Evolutionary conservation across 2,797 vertebrate species (phyloP), one percentile per base, ranked within the genome.

Genomic region (Argya squamiceps): DNA sequence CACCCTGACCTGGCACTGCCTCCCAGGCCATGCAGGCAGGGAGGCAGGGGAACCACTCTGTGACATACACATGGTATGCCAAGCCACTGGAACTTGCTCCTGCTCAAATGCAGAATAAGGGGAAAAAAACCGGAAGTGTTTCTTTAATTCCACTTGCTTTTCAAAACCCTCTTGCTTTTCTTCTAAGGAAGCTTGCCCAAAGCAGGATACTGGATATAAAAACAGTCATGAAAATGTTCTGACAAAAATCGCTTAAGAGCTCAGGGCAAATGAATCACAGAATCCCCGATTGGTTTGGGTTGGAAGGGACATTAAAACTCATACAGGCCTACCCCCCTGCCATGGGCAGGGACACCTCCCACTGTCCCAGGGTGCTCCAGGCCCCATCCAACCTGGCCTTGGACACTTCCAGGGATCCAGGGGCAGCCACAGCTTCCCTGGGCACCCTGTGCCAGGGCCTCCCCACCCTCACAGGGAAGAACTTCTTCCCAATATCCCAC

Each of bases 391-490:
- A 0, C 15, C 21, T 32, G 44, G 44, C 24, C 5, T 32, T 23
- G 65, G 4, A 20, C 12, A 59, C n/a, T 53, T 0, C 24, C 22
- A 65, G 44, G 52, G 26, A 64, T 27, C 41, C 41, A 43, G 20
- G 24, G 15, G 15, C 2, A 64, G 44, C n/a, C 73, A 77, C 21
- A 77, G 71, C 29, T 70, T 13, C 50, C 64, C 50, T 50, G 79
- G 20, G 14, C 10, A 63, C 0, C 12, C 37, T 58, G 43, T 52
- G 24, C 29, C n/a, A 83, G 14, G 16, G 29, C 12, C 58, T 83
- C 3, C 0, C 0, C 65, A 23, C 12, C 22, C 21, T 52, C 24
- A 27, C 0, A 70, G 24, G 5, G 21, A 64, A 12, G 0, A 27
- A 46, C 1, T 77, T 1, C 12, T 18, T 46, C 39, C 39, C 39